Percentiles rank a stretch among this genome's conserved stretches.
These are phyloP conservation scores for Penaeus indicus DNA, from an alignment of 1,140 invertebrate genomes.

Conservation along the genomic window DNA sequence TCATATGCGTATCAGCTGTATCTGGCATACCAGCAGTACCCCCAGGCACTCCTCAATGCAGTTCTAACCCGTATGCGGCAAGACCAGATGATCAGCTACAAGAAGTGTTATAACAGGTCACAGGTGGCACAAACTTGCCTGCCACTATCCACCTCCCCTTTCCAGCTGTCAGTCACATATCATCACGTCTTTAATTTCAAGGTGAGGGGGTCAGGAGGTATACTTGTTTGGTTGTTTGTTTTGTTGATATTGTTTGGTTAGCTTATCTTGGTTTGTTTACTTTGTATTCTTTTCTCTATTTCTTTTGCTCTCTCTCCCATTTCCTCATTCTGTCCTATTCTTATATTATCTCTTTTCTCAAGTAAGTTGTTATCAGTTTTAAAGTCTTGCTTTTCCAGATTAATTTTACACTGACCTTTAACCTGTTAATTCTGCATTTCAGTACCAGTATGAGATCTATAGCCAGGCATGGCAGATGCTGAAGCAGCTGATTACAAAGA, in stretches of 20 bases:
- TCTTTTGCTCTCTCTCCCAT: no score
- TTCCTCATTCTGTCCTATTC: no score
- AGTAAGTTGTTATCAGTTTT: no score
- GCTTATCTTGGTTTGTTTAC: no score
- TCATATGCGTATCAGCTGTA: constrained; percentile 79
- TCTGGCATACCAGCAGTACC: constrained; percentile 80
- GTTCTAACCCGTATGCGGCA: constrained; percentile 73
- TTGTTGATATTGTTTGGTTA: no score
- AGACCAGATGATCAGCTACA: constrained; percentile 67
- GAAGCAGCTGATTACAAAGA: constrained; percentile 55
- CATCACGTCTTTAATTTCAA: constrained; percentile 70
- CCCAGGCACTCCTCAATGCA: constrained; percentile 75
- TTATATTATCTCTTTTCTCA: no score
- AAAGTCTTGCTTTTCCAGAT: not conserved
- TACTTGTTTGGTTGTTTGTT: not conserved
- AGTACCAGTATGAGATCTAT: constrained; percentile 72
- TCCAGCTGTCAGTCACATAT: constrained; percentile 72
- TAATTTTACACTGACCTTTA: not conserved
- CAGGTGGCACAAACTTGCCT: constrained; percentile 69
- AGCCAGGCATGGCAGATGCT: constrained; percentile 68
- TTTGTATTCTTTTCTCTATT: no score
- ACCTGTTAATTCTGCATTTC: not conserved
- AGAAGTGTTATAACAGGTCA: constrained; percentile 70
- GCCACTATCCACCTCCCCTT: constrained; percentile 74
- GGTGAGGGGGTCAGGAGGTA: constrained; percentile 7